Percentiles rank a stretch among this genome's conserved stretches.
phyloP scores from a whole-genome alignment of 2,797 vertebrate genomes.

The Hybognathus amarus region DNA sequence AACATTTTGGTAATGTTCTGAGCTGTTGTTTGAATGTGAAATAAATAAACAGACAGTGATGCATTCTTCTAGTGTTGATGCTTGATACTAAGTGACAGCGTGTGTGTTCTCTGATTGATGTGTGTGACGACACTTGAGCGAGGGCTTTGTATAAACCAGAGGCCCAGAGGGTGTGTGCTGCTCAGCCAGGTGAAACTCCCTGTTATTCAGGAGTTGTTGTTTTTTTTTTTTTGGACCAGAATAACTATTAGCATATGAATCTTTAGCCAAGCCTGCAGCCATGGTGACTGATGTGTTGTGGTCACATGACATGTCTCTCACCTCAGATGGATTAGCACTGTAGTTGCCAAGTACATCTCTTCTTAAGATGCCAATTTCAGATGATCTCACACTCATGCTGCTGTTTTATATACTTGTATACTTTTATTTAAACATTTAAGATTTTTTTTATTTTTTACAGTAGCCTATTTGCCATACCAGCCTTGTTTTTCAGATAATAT shows the following conservation, averaged over 20 bases:
- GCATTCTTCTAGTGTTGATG: slow-evolving; percentile 5
- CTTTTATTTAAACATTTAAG: not conserved
- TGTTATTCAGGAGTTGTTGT: not conserved
- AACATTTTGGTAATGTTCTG: not conserved
- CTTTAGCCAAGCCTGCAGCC: slow-evolving; percentile 7
- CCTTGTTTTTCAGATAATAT: not conserved
- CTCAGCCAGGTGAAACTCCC: not conserved
- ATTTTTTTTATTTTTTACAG: not conserved
- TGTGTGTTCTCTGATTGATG: not conserved
- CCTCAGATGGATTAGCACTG: not conserved
- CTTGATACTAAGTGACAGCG: not conserved
- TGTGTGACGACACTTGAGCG: not conserved
- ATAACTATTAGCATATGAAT: slow-evolving; percentile 5
- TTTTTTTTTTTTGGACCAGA: not conserved
- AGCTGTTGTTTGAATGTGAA: slow-evolving; percentile 2
- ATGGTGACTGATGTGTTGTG: not conserved
- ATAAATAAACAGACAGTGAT: not conserved
- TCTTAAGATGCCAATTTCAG: not conserved
- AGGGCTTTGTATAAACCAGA: not conserved
- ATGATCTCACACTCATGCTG: not conserved
- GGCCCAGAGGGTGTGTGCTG: not conserved
- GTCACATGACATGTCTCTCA: slow-evolving; percentile 6
- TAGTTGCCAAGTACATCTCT: slow-evolving; percentile 18
- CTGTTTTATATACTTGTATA: not conserved
- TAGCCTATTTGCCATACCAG: not conserved